These are phyloP conservation scores for Brachyopa scutellaris DNA, from an alignment of 2,888 invertebrate species.

Conservation along the genomic window DNA sequence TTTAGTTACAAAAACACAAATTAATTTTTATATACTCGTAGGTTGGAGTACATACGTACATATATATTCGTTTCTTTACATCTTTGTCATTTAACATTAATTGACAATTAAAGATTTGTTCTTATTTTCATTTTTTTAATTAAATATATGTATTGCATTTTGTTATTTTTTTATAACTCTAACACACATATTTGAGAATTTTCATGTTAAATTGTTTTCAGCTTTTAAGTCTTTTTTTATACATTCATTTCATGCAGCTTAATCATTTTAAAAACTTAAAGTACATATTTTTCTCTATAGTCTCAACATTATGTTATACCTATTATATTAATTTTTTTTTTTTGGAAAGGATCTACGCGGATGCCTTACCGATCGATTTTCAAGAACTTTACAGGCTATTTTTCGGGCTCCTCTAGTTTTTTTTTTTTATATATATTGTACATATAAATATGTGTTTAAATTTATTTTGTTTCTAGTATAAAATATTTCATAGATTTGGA, in stretches of 20 bases:
- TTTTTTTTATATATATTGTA: slow-evolving; percentile 1
- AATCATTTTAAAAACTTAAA: slow-evolving; percentile 37
- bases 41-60: too few species aligned
- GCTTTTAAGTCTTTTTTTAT: slow-evolving; percentile 16
- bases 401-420: slow-evolving; percentile 33
- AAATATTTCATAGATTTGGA: slow-evolving; percentile 67
- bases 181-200: slow-evolving; percentile 33
- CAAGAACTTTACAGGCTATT: slow-evolving; percentile 31
- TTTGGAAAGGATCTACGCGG: slow-evolving; percentile 20
- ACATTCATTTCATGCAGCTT: slow-evolving; percentile 32
- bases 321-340: slow-evolving; percentile 14
- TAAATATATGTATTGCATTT: slow-evolving; percentile 7
- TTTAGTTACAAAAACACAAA: slow-evolving; percentile 53
- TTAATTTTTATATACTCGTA: slow-evolving; percentile 32
- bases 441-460: slow-evolving; percentile 1
- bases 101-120: slow-evolving; percentile 61
- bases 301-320: slow-evolving; percentile 29
- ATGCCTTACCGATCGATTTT: slow-evolving; percentile 41
- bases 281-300: slow-evolving; percentile 16
- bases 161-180: slow-evolving; percentile 5
- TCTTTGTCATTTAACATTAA: slow-evolving; percentile 63
- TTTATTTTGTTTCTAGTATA: slow-evolving; percentile 53
- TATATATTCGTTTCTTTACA: slow-evolving; percentile 20
- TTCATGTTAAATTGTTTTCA: slow-evolving; percentile 33
- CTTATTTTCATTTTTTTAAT: slow-evolving; percentile 14